phyloP scores from a whole-genome alignment of 1,140 invertebrate genomes.

The Drosophila asahinai region DNA sequence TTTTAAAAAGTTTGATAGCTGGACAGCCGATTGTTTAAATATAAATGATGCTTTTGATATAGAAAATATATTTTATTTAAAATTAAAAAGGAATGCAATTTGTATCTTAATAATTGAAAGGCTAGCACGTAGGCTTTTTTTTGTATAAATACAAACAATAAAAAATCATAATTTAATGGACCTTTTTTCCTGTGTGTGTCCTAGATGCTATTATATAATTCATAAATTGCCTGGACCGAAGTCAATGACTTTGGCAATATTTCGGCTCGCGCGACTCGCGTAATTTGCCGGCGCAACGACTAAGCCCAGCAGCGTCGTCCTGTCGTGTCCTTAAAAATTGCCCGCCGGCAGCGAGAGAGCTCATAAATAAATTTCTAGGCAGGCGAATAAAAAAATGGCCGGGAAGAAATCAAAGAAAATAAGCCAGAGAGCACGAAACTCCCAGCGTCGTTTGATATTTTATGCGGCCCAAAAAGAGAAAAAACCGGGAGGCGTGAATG shows the following conservation, averaged over 20 bases:
- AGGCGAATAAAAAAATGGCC: slow-evolving; percentile 29
- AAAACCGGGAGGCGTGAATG: slow-evolving; percentile 36
- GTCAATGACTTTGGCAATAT: slow-evolving; percentile 78
- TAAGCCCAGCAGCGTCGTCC: slow-evolving; percentile 54
- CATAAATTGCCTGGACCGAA: slow-evolving; percentile 60
- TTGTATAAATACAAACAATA: neutral
- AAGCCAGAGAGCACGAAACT: slow-evolving; percentile 12
- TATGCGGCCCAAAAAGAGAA: slow-evolving; percentile 26
- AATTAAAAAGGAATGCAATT: neutral
- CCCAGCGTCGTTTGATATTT: slow-evolving; percentile 40
- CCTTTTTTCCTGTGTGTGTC: slow-evolving; percentile 11
- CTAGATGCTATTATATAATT: slow-evolving; percentile 62
- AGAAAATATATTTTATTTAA: neutral
- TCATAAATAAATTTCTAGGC: slow-evolving; percentile 59
- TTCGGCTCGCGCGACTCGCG: slow-evolving; percentile 49
- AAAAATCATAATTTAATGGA: neutral
- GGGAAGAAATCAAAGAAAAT: slow-evolving; percentile 41
- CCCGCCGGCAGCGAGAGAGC: slow-evolving; percentile 28
- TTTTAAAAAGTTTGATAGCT: neutral
- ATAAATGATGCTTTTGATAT: neutral
- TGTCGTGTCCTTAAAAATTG: slow-evolving; percentile 67
- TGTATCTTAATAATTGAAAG: neutral
- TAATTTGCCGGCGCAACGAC: slow-evolving; percentile 65
- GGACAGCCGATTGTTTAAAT: neutral
- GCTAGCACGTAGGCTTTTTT: too few relatives aligned